Percentiles rank a stretch among this genome's conserved stretches.
These are phyloP conservation scores for Diarsia brunnea DNA, from an alignment of 2,888 invertebrate species.

Conservation along the genomic window DNA sequence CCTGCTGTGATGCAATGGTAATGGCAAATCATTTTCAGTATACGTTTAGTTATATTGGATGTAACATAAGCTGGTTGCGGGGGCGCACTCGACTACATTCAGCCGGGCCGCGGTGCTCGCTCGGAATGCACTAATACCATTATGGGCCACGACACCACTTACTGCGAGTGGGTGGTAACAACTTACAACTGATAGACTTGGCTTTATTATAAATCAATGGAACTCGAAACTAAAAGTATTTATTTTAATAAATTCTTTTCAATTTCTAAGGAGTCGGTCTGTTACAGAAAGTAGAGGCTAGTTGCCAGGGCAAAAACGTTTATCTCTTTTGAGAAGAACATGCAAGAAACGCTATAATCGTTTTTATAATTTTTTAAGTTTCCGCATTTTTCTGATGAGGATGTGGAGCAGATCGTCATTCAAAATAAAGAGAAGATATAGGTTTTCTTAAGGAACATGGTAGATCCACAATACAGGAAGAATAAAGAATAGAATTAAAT, in stretches of 20 bases:
- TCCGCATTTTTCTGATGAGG: neutral
- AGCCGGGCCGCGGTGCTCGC: slow-evolving; percentile 45
- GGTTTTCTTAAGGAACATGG: neutral
- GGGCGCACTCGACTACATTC: slow-evolving; percentile 58
- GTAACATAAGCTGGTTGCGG: slow-evolving; percentile 51
- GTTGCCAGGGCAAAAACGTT: neutral
- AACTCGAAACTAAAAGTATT: neutral
- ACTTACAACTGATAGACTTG: slow-evolving; percentile 69
- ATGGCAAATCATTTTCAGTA: slow-evolving; percentile 39
- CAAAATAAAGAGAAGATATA: neutral
- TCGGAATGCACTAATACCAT: slow-evolving; percentile 83
- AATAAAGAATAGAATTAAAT: neutral
- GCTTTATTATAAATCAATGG: slow-evolving; percentile 15
- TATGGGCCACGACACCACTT: slow-evolving; percentile 77
- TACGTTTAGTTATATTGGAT: slow-evolving; percentile 36
- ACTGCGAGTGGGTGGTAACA: slow-evolving; percentile 76
- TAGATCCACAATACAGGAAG: neutral
- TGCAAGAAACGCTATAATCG: neutral
- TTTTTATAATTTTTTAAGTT: neutral
- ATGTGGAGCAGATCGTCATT: neutral
- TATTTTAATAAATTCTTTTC: neutral
- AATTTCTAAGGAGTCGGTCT: neutral
- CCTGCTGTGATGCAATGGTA: slow-evolving; percentile 28
- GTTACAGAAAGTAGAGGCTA: neutral
- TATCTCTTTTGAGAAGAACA: neutral